phyloP scores from a whole-genome alignment of 1,140 invertebrate genomes.

The Temnothorax curvispinosus region DNA sequence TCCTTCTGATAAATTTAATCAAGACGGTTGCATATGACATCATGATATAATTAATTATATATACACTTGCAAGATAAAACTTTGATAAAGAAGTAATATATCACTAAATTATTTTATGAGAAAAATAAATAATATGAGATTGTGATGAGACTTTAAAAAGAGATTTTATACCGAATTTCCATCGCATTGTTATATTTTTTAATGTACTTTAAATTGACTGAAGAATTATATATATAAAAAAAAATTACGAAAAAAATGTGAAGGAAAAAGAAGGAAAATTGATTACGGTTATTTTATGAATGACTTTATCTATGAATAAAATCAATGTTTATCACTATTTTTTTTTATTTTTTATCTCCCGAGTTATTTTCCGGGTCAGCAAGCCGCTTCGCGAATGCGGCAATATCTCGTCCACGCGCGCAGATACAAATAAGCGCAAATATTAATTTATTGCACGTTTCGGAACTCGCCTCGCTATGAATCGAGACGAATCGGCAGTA shows the following conservation, averaged over 20 bases:
- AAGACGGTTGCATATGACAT: not conserved
- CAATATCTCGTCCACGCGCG: not conserved
- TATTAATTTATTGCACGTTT: slow-evolving; percentile 18
- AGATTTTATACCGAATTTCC: not conserved
- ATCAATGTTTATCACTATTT: not conserved
- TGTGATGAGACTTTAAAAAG: not conserved
- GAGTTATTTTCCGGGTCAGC: not conserved
- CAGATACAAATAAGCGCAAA: not conserved
- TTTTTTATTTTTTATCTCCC: not conserved
- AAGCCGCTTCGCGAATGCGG: not conserved
- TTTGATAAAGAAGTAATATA: not conserved
- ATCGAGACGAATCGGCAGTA: slow-evolving; percentile 16
- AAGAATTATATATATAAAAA: not conserved
- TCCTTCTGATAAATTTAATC: not conserved
- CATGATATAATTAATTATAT: not conserved
- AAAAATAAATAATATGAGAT: not conserved
- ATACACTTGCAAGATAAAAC: not conserved
- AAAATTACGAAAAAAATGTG: not conserved
- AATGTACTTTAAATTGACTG: not conserved
- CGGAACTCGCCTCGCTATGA: not conserved
- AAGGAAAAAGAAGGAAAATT: not conserved
- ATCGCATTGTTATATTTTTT: not conserved
- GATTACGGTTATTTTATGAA: not conserved
- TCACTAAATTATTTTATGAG: not conserved
- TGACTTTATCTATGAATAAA: not conserved